Evolutionary conservation across 2,797 vertebrate species (phyloP).

Genomic region (Ctenopoma multispine): DNA sequence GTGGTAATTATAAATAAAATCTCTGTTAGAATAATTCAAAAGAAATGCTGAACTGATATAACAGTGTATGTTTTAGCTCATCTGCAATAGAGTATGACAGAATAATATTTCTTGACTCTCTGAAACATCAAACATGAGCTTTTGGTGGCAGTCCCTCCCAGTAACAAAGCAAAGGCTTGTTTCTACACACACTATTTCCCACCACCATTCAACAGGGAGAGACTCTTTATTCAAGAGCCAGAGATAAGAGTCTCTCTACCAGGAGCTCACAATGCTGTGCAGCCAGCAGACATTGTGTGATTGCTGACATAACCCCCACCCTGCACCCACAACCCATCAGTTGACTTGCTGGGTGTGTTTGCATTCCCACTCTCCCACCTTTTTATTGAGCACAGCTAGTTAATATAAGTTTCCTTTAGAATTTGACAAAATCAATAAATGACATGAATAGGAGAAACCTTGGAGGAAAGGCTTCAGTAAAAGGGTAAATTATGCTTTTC

Average conservation of each 20-base stretch:
- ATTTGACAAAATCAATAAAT: conserved; percentile 22
- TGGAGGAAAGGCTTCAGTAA: background rate
- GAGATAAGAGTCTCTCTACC: conserved; percentile 25
- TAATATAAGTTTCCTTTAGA: conserved; percentile 19
- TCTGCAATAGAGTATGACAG: background rate
- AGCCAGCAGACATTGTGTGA: conserved; percentile 20
- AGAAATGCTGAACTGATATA: background rate
- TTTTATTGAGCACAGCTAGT: conserved; percentile 26
- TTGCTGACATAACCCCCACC: background rate
- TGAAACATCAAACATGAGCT: conserved; percentile 21
- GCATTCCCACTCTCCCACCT: conserved; percentile 12
- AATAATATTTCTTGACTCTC: conserved; percentile 2
- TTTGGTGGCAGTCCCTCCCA: conserved; percentile 14
- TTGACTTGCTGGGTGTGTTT: conserved; percentile 21
- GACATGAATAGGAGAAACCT: background rate
- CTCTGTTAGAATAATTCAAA: background rate
- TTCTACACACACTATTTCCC: conserved; percentile 2
- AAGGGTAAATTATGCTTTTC: conserved; percentile 1
- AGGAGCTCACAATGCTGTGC: conserved; percentile 9
- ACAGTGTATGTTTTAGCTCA: background rate
- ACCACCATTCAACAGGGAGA: conserved; percentile 12
- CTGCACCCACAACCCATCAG: conserved; percentile 9
- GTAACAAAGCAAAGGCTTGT: conserved; percentile 13
- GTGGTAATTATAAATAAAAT: background rate
- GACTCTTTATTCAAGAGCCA: conserved; percentile 19